Base-by-base conservation (phyloP, 2,797 vertebrate genomes). In the Pogonophryne albipinna region DNA sequence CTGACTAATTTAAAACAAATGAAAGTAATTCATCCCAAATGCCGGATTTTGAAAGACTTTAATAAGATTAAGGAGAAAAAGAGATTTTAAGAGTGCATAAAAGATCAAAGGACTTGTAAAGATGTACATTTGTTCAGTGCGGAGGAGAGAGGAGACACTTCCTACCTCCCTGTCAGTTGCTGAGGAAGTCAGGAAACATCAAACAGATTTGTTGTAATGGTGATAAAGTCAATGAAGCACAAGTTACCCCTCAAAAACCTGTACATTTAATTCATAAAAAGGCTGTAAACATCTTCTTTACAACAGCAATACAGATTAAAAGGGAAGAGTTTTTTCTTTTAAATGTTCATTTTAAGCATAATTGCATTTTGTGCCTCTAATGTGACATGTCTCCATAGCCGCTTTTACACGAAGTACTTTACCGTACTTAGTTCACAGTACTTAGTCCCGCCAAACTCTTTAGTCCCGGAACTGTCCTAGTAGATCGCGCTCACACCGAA, bases 91-190 rank as follows among this genome's bases (percentile, higher is more conserved):
- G 83, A 75, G 80, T 41, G 46, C 76, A 82, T 88, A 83, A 83
- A 87, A 88, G 78, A 83, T 89, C 19, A 88, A 82, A 88, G 59
- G 13, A 42, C 19, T 64, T 61, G 76, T 78, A 55, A 80, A 65
- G 76, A 84, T 81, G 64, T 41, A 53, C n/a, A 52, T 72, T 51
- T 70, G 44, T 45, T 55, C n/a, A 55, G 63, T 51, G 34, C 11
- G 9, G 8, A 50, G 53, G 38, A 60, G 13, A 71, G 46, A 62
- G 42, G 50, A 76, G 19, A 1, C 17, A 41, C 57, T 41, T 66
- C 69, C n/a, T 38, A 1, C 56, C 52, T 34, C 14, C 16, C 20
- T 58, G 53, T 67, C 50, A 44, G 50, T n/a, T 17, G 51, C 1
- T 19, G 31, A 66, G 53, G 50, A 58, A 52, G 49, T 56, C 13